These are phyloP conservation scores for Leucoptera coffeella DNA, from an alignment of 2,888 invertebrate genomes.

Conservation along the genomic window DNA sequence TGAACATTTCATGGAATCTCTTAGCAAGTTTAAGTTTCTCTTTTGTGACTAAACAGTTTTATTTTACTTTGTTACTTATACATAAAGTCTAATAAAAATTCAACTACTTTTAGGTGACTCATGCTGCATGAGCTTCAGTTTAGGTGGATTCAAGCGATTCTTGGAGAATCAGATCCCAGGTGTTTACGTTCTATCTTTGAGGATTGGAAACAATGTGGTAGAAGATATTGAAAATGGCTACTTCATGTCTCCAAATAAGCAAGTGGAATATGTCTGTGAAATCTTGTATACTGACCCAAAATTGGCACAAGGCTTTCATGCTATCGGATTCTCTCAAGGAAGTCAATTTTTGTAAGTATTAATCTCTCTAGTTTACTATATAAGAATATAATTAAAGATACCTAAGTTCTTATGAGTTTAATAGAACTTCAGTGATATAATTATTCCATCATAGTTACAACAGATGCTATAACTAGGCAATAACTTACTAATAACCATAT, in stretches of 20 bases:
- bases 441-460: too few relatives aligned
- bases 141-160: slow-evolving; percentile 72
- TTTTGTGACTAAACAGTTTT: too few relatives aligned
- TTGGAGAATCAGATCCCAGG: slow-evolving; percentile 68
- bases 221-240: slow-evolving; percentile 80
- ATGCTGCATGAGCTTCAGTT: slow-evolving; percentile 83
- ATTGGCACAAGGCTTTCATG: slow-evolving; percentile 79
- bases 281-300: slow-evolving; percentile 60
- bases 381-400: too few relatives aligned
- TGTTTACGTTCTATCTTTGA: slow-evolving; percentile 79
- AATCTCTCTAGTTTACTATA: too few relatives aligned
- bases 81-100: neutral
- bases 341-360: slow-evolving; percentile 86
- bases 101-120: slow-evolving; percentile 68
- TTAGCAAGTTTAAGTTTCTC: too few relatives aligned
- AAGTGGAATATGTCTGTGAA: slow-evolving; percentile 68
- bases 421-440: too few relatives aligned
- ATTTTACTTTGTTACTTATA: too few relatives aligned
- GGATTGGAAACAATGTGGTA: slow-evolving; percentile 66
- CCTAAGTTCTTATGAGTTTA: too few relatives aligned
- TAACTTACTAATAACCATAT: too few relatives aligned
- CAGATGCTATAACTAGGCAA: too few relatives aligned
- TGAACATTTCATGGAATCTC: too few relatives aligned
- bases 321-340: slow-evolving; percentile 96
- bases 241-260: slow-evolving; percentile 74